A percentile compares a stretch with the other conserved stretches of the same genome.
Evolutionary conservation across 2,888 invertebrate genomes (phyloP).

Genomic region (Scotopteryx bipunctaria): DNA sequence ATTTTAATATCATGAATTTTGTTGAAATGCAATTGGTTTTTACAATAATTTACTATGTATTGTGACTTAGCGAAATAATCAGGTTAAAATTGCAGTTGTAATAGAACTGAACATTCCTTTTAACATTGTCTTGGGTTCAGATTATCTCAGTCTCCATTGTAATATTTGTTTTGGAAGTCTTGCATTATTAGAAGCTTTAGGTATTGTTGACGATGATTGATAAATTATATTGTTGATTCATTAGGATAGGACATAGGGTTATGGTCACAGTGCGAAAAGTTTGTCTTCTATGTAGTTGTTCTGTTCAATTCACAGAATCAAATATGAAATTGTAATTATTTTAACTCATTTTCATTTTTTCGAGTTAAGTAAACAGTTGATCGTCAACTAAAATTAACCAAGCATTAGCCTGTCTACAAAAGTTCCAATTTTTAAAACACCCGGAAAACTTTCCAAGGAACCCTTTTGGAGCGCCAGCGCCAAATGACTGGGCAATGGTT

Average conservation of each 20-base stretch:
- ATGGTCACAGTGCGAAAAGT: constrained; percentile 40
- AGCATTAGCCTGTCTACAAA: too few species aligned
- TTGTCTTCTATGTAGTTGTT: constrained; percentile 27
- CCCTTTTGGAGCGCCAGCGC: too few species aligned
- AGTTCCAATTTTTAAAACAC: too few species aligned
- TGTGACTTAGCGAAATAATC: constrained; percentile 25
- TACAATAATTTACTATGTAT: constrained; percentile 25
- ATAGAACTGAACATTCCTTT: constrained; percentile 53
- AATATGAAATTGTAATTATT: constrained; percentile 6
- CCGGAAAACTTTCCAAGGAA: too few species aligned
- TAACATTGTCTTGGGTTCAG: constrained; percentile 38
- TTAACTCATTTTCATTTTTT: background rate
- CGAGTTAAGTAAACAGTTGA: background rate
- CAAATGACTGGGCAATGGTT: too few species aligned
- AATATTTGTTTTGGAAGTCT: constrained; percentile 34
- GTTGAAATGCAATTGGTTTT: constrained; percentile 38
- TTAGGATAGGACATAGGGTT: constrained; percentile 53
- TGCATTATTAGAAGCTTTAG: constrained; percentile 56
- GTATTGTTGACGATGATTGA: constrained; percentile 51
- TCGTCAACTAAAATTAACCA: constrained; percentile 1
- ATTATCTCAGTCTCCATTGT: constrained; percentile 30
- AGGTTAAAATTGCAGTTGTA: constrained; percentile 27
- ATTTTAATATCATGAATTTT: constrained; percentile 38
- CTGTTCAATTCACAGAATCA: constrained; percentile 19
- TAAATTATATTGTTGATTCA: constrained; percentile 54